These are phyloP conservation scores for Amphipoea oculea DNA, from an alignment of 2,888 invertebrate genomes.

Conservation along the genomic window DNA sequence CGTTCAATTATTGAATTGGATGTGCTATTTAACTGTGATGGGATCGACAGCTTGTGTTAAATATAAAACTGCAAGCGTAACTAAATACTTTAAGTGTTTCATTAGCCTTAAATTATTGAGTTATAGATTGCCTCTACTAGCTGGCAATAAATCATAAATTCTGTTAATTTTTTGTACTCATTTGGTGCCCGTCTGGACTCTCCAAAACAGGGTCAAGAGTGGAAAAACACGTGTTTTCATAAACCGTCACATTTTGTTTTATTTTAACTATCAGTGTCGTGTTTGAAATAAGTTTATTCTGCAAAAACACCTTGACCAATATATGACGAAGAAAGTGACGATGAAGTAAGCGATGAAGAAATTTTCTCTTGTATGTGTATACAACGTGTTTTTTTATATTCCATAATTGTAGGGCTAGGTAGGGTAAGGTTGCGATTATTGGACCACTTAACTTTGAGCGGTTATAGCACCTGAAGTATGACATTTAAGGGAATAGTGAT, in stretches of 20 bases:
- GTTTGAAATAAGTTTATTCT: neutral
- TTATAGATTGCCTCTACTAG: neutral
- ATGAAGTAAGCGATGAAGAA: too few relatives aligned
- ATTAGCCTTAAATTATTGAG: neutral
- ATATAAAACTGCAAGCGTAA: neutral
- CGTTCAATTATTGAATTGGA: constrained; percentile 29
- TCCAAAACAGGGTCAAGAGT: neutral
- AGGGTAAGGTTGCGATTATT: too few relatives aligned
- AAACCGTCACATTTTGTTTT: neutral
- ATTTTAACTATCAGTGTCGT: neutral
- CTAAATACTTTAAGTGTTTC: too few relatives aligned
- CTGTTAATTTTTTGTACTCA: neutral
- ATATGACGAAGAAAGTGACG: too few relatives aligned
- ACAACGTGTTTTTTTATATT: too few relatives aligned
- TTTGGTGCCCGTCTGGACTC: neutral
- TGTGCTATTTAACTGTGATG: constrained; percentile 17
- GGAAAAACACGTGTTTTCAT: neutral
- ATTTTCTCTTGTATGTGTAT: too few relatives aligned
- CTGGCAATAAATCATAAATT: neutral
- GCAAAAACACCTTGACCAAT: neutral
- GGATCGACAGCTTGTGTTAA: neutral
- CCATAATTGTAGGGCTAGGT: too few relatives aligned
- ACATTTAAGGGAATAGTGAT: too few relatives aligned
- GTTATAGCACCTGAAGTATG: too few relatives aligned
- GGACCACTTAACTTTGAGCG: too few relatives aligned